phyloP scores from a whole-genome alignment of 2,113 vertebrate species.

The Acanthochromis polyacanthus region DNA sequence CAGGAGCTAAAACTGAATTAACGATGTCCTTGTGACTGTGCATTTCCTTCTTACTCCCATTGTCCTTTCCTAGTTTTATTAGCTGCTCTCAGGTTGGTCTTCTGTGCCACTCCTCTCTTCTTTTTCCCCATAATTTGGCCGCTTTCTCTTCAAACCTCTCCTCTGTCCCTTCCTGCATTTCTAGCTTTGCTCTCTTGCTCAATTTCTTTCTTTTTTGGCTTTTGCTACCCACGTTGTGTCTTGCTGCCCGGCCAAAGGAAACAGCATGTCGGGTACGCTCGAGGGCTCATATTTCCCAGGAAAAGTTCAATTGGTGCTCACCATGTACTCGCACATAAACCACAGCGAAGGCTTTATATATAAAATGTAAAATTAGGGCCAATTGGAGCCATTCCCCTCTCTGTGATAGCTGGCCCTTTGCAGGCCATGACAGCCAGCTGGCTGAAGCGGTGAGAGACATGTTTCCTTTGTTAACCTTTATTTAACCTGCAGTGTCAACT shows the following conservation, averaged over 20 bases:
- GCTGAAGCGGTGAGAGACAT: slow-evolving; percentile 30
- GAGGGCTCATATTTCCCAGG: slow-evolving; percentile 68
- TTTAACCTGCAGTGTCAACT: slow-evolving; percentile 48
- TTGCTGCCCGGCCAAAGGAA: slow-evolving; percentile 46
- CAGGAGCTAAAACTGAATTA: slow-evolving; percentile 9
- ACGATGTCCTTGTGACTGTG: background rate
- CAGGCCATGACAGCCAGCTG: slow-evolving; percentile 21
- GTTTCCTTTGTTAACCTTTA: slow-evolving; percentile 57
- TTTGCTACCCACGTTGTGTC: slow-evolving; percentile 32
- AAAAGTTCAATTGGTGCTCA: slow-evolving; percentile 70
- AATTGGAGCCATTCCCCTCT: slow-evolving; percentile 38
- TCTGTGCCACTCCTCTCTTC: background rate
- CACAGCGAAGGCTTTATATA: slow-evolving; percentile 59
- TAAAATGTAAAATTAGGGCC: slow-evolving; percentile 53
- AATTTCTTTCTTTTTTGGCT: slow-evolving; percentile 33
- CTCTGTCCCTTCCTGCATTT: slow-evolving; percentile 5
- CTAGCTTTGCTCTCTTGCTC: slow-evolving; percentile 19
- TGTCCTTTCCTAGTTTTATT: slow-evolving; percentile 5
- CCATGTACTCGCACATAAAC: slow-evolving; percentile 61
- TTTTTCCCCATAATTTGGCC: slow-evolving; percentile 15
- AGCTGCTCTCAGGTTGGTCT: slow-evolving; percentile 11
- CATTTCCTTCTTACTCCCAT: slow-evolving; percentile 10
- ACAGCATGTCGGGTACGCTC: slow-evolving; percentile 38
- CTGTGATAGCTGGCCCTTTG: slow-evolving; percentile 25
- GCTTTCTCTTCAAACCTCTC: background rate